Base-by-base conservation (phyloP, 2,113 vertebrate species). In the Bothrops jararaca region DNA sequence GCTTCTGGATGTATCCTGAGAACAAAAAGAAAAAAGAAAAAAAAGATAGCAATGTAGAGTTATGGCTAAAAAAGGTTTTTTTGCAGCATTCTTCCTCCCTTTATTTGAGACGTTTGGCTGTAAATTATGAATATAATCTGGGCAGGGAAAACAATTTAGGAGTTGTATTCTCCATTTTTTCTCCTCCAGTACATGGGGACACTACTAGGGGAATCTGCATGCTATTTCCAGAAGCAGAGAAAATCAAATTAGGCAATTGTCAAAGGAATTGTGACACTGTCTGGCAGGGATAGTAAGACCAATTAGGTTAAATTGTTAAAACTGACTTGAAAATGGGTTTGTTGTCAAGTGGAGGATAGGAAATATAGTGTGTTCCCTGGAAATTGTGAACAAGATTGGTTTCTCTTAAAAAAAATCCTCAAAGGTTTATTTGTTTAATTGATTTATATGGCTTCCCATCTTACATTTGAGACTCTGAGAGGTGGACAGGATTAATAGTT, bases 1-100 rank as follows among this genome's bases (percentile, higher is more conserved):
- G 88, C 89, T 97, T 95, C 53, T 97, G 96, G 3, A 93, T 89
- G 88, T 97, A 97, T 90, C 97, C 97, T 97, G 93, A 5, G 6
- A 24, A n/a, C 52, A 50, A 50, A 8, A 10, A 50, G 10, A 92
- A 56, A 39, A 3, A 15, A 42, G 3, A 42, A 42, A 42, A 42
- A 42, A 42, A 45, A 22, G 74, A 45, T 8, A 85, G n/a, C 1
- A 22, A 45, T 85, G 34, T 34, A 24, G 22, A 10, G 3, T 86
- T 50, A 50, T 86, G 42, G 45, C 10, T 10, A 50, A 48, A 12
- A 9, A 50, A 24, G 45, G 45, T 9, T 22, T 22, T 45, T 15
- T 20, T 56, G 54, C 54, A 56, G 20, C 20, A 56, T 56, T 56
- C 54, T 5, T 56, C 12, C 54, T 56, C 18, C 5, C 18, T 56